phyloP scores from a whole-genome alignment of 2,797 vertebrate genomes.

The Tokudaia tokunoshimensis region DNA sequence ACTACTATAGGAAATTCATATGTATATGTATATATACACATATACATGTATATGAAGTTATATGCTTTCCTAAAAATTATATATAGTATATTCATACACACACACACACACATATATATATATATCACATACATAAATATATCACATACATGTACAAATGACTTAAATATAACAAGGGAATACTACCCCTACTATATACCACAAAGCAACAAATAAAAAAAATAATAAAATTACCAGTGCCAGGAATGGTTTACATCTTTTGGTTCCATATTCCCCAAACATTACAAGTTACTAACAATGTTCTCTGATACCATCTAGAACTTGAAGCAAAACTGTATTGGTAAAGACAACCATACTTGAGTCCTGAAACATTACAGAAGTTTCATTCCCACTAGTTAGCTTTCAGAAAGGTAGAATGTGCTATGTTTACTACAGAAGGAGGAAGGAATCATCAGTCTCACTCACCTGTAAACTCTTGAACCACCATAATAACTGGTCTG shows the following conservation, averaged over 20 bases:
- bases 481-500: not conserved
- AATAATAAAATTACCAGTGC: not conserved
- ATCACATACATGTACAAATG: not conserved
- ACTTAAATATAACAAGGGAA: not conserved
- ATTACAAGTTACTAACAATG: not conserved
- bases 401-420: not conserved
- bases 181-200: not conserved
- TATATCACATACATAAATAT: too few species aligned
- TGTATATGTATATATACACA: too few species aligned
- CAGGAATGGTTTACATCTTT: not conserved
- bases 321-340: not conserved
- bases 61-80: too few species aligned
- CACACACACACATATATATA: too few species aligned
- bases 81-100: too few species aligned
- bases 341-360: not conserved
- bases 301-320: not conserved
- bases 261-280: not conserved
- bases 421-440: too few species aligned
- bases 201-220: not conserved
- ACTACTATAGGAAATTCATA: too few species aligned
- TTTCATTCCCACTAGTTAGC: not conserved
- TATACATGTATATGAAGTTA: too few species aligned
- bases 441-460: not conserved
- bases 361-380: not conserved
- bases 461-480: too few species aligned